Percentiles rank a stretch among this genome's conserved stretches.
Conservation (phyloP, 2,797 vertebrate genomes). For the Notolabrus celidotus region DNA sequence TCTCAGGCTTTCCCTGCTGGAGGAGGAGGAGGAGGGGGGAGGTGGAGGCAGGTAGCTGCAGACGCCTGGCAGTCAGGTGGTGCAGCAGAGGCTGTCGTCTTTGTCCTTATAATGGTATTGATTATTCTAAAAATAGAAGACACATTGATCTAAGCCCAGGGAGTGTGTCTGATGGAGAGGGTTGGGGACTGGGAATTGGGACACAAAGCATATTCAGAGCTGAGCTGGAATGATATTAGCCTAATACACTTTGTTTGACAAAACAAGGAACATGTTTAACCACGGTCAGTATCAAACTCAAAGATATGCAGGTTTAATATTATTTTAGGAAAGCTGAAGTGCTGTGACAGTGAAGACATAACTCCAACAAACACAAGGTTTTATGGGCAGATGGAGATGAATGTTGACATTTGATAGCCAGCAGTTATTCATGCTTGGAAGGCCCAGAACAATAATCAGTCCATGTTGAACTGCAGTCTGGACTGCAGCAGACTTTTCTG, state of each 20-base stretch:
- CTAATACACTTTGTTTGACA: constrained; percentile 28
- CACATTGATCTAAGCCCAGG: constrained; percentile 54
- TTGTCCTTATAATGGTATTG: constrained; percentile 62
- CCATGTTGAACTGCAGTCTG: constrained; percentile 39
- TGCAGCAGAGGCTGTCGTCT: constrained; percentile 37
- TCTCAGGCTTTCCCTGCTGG: constrained; percentile 69
- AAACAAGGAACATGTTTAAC: neutral
- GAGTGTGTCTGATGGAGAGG: constrained; percentile 30
- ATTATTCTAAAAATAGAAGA: constrained; percentile 69
- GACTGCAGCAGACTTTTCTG: constrained; percentile 39
- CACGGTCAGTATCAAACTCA: constrained; percentile 13
- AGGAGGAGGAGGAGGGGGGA: neutral
- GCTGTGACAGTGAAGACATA: neutral
- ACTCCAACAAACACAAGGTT: constrained; percentile 1
- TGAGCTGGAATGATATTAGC: constrained; percentile 9
- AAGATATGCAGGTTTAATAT: constrained; percentile 7
- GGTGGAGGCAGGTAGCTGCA: constrained; percentile 33
- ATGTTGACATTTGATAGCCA: constrained; percentile 65
- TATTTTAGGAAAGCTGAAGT: constrained; percentile 6
- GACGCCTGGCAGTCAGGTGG: constrained; percentile 49
- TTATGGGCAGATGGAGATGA: constrained; percentile 47
- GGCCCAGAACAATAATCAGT: constrained; percentile 53
- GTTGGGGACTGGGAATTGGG: constrained; percentile 4
- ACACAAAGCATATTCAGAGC: constrained; percentile 12
- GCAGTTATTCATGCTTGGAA: constrained; percentile 52